Percentiles rank a stretch among this genome's conserved stretches.
Evolutionary conservation across 2,888 invertebrate species (phyloP).

Genomic region (Trachelus stipa): DNA sequence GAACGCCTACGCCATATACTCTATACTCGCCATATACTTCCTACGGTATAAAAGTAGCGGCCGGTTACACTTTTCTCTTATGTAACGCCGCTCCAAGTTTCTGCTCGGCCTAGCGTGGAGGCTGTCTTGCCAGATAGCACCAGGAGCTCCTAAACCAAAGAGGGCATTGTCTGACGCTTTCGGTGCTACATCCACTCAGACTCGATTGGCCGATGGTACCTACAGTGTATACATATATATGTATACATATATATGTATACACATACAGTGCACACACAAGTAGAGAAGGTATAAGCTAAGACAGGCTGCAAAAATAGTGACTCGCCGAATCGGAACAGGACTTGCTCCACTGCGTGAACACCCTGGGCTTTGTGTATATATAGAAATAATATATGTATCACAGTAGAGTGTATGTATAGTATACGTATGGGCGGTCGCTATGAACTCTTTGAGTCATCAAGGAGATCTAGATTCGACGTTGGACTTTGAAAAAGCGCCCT

Average conservation of each 20-base stretch:
- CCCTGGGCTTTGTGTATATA: background rate
- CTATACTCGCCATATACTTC: constrained; percentile 5
- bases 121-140: constrained; percentile 8
- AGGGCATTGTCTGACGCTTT: constrained; percentile 7
- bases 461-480: background rate
- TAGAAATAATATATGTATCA: background rate
- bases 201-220: background rate
- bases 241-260: background rate
- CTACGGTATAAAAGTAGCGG: constrained; percentile 19
- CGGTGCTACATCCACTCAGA: constrained; percentile 4
- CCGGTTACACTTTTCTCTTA: constrained; percentile 48
- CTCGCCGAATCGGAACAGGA: background rate
- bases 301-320: background rate
- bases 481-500: background rate
- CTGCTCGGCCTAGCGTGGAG: constrained; percentile 56
- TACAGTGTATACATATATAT: background rate
- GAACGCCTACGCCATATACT: background rate
- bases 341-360: background rate
- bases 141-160: constrained; percentile 4
- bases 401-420: background rate
- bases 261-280: background rate
- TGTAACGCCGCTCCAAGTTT: constrained; percentile 51
- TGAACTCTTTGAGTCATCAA: background rate
- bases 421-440: too few species aligned
- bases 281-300: background rate